Evolutionary conservation across 2,113 vertebrate genomes (phyloP).

Genomic region (Columba livia): DNA sequence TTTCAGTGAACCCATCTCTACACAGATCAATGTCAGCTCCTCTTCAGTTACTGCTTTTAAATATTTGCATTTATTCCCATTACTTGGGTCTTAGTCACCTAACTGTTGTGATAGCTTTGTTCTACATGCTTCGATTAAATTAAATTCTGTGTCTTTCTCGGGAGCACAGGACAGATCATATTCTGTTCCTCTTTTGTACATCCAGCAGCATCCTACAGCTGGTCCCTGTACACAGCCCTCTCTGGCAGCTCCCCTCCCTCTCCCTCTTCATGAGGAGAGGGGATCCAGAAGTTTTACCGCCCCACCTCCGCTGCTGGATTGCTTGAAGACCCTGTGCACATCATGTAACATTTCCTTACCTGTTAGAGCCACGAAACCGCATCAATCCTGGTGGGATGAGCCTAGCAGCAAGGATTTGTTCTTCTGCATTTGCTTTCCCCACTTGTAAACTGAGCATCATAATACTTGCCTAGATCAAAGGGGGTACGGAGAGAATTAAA

Average conservation of each 20-base stretch:
- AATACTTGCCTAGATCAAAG: slow-evolving; percentile 59
- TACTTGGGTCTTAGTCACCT: neutral
- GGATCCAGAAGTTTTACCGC: neutral
- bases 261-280: neutral
- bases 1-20: neutral
- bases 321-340: neutral
- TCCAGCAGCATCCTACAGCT: neutral
- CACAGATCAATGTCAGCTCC: neutral
- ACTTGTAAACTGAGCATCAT: slow-evolving; percentile 28
- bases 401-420: slow-evolving; percentile 22
- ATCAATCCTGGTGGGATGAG: neutral
- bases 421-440: neutral
- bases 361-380: rapidly evolving
- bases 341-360: neutral
- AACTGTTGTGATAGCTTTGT: neutral
- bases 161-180: neutral
- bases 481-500: slow-evolving; percentile 23
- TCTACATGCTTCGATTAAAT: neutral
- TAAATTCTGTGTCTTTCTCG: neutral
- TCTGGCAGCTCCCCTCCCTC: neutral
- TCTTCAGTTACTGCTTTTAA: neutral
- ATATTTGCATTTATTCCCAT: neutral
- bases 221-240: neutral
- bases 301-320: neutral
- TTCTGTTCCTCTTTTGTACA: neutral